Percentiles rank a stretch among this genome's conserved stretches.
Conservation (phyloP, 2,797 vertebrate genomes). For the Tauraco hartlaubi region DNA sequence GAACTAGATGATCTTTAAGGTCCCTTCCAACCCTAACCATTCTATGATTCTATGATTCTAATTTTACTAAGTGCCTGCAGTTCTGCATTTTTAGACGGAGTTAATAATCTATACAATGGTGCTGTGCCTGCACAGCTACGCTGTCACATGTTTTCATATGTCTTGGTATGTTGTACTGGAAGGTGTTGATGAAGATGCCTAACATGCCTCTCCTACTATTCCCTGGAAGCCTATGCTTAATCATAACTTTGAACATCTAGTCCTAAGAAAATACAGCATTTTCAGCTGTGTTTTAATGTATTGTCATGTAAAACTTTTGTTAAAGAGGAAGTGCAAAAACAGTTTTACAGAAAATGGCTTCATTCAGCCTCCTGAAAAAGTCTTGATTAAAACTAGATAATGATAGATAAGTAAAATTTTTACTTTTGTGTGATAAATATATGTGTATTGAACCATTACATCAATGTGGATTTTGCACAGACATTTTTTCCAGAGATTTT, state of each 20-base stretch:
- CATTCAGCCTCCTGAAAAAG: not conserved
- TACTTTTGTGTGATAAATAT: not conserved
- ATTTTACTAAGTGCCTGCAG: not conserved
- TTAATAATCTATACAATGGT: not conserved
- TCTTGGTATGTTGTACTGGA: not conserved
- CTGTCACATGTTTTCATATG: not conserved
- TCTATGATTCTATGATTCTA: no score
- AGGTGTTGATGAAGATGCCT: not conserved
- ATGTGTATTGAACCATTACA: not conserved
- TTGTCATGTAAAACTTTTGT: not conserved
- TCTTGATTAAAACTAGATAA: not conserved
- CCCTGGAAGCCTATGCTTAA: not conserved
- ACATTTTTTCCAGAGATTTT: not conserved
- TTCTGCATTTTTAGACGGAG: not conserved
- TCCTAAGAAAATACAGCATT: not conserved
- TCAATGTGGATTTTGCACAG: not conserved
- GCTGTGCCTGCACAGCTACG: not conserved
- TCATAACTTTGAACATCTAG: not conserved
- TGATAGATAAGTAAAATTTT: not conserved
- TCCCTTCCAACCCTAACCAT: no score
- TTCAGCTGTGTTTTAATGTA: not conserved
- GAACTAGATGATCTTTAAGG: no score
- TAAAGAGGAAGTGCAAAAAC: not conserved
- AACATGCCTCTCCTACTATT: not conserved
- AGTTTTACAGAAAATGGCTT: not conserved